Conservation (phyloP, 2,797 vertebrate genomes). For the Sebastes hubbsi region DNA sequence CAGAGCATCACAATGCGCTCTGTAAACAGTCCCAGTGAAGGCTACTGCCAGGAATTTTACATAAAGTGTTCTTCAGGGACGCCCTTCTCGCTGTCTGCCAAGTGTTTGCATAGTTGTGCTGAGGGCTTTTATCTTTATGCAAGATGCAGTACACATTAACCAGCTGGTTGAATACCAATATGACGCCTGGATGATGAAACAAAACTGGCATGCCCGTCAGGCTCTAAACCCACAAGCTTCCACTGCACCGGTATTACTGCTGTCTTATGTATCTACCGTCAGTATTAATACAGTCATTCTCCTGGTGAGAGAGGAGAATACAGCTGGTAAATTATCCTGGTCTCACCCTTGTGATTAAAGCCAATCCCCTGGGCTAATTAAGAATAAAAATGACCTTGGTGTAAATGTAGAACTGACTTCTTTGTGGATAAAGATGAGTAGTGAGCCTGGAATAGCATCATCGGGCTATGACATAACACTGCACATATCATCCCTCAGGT, state of each 20-base stretch:
- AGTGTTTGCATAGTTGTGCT: conserved; percentile 28
- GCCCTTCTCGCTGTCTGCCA: conserved; percentile 10
- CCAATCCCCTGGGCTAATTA: conserved; percentile 40
- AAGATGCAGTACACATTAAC: conserved; percentile 49
- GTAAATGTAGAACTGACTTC: conserved; percentile 15
- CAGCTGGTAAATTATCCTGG: not conserved
- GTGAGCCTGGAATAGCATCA: conserved; percentile 59
- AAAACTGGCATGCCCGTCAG: conserved; percentile 9
- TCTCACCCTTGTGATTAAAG: conserved; percentile 21
- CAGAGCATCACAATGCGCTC: conserved; percentile 4
- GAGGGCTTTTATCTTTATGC: conserved; percentile 41
- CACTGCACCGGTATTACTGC: not conserved
- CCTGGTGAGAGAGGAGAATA: not conserved
- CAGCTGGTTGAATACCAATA: conserved; percentile 38
- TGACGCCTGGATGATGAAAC: conserved; percentile 41
- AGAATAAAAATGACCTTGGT: conserved; percentile 34
- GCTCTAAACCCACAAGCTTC: conserved; percentile 3
- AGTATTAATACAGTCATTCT: conserved; percentile 9
- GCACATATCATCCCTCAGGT: conserved; percentile 45
- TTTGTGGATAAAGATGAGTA: conserved; percentile 46
- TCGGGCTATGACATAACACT: conserved; percentile 61
- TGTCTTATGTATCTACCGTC: not conserved
- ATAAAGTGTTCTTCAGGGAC: conserved; percentile 37
- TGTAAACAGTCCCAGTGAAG: conserved; percentile 1
- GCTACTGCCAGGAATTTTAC: conserved; percentile 26